These are phyloP conservation scores for Psittacus erithacus DNA, from an alignment of 2,113 vertebrate genomes.

Conservation along the genomic window DNA sequence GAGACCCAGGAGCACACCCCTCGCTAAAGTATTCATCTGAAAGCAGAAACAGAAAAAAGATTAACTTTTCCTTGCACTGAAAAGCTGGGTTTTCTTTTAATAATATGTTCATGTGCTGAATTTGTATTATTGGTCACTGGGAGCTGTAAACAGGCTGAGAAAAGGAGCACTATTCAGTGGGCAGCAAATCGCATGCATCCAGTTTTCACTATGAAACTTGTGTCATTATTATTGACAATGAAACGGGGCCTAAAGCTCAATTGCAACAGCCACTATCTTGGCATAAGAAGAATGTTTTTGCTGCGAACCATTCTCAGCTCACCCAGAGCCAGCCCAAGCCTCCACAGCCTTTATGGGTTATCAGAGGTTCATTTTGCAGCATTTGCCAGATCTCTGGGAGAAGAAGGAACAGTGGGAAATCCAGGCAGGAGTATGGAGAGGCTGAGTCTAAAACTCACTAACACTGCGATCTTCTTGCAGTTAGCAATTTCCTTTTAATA, in stretches of 20 bases:
- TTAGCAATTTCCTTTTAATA: background rate
- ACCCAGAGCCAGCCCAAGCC: background rate
- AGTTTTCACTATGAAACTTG: background rate
- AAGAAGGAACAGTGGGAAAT: background rate
- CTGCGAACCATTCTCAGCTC: background rate
- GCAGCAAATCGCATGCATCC: rapidly evolving
- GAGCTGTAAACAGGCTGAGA: background rate
- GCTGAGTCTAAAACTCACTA: background rate
- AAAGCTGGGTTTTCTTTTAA: background rate
- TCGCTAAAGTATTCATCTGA: conserved; percentile 79
- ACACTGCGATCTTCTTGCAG: background rate
- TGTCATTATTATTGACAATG: background rate
- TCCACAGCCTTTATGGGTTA: background rate
- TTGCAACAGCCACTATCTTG: background rate
- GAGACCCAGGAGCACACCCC: conserved; percentile 87
- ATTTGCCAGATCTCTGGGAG: background rate
- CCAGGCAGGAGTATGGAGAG: background rate
- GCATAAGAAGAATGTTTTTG: background rate
- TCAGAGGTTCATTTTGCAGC: background rate
- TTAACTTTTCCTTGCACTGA: background rate
- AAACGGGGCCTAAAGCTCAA: background rate
- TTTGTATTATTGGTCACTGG: rapidly evolving
- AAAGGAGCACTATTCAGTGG: rapidly evolving
- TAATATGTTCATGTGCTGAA: rapidly evolving
- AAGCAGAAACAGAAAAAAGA: background rate